Evolutionary conservation across 2,888 invertebrate species (phyloP), one percentile per base, ranked within the genome.

Genomic region (Auanema freiburgensis): DNA sequence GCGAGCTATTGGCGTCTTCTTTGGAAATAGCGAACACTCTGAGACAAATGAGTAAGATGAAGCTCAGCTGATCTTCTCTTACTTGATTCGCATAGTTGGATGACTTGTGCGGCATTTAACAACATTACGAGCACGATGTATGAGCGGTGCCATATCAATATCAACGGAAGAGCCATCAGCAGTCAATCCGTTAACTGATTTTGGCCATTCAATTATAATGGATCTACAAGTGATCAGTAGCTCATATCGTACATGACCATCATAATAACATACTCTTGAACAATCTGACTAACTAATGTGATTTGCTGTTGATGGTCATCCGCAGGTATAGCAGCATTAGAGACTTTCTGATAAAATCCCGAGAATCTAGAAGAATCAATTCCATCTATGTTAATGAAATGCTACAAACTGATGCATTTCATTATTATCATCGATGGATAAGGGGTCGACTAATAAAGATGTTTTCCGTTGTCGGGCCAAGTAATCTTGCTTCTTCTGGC

Each of bases 51-150:
- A 43, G 43, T 43, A 12, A 43, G 41, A 41, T 42, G 10, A 40
- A 16, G 16, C 21, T n/a, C n/a, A n/a, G n/a, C n/a, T n/a, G n/a
- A n/a, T n/a, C n/a, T n/a, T n/a, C n/a, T n/a, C 71, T 33, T 44
- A 77, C 77, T 77, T 77, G 58, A 77, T 68, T 59, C 76, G 59
- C 70, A 77, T 76, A n/a, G 77, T 77, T 12, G 77, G 77, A 67
- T 77, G 77, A 42, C 73, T 73, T 3, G 74, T 77, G 23, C 77
- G 56, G 49, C 77, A 77, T 57, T 77, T 77, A 23, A 77, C 77
- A 11, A 77, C 77, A 62, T 76, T 77, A 33, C 77, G 57, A 4
- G 77, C 77, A 23, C 77, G 58, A 63, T 77, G 77, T 59, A 77
- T 77, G 6, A 77, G 59, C 11, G 77, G 77, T 12, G 77, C 72